Evolutionary conservation across 1,140 invertebrate genomes (phyloP), one percentile per base, ranked within the genome.

Genomic region (Harlomillsia oculata): DNA sequence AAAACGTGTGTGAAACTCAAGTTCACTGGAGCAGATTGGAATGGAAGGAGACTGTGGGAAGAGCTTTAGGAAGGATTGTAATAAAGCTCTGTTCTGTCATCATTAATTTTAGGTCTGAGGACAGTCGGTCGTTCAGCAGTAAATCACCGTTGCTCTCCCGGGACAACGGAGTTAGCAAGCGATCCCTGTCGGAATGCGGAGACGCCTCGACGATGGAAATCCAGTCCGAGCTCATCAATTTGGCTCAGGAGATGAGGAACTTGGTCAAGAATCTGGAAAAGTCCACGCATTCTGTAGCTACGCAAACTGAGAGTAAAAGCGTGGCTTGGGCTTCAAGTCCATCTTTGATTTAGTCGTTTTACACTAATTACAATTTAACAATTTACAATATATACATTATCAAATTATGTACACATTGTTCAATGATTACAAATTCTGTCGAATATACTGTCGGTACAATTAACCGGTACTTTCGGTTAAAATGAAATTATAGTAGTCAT

Each of bases 81-180:
- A 56, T 28, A 32, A 32, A 57, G 26, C 13, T 23, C 11, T 39
- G n/a, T 6, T 20, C 45, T 55, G n/a, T n/a, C n/a, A n/a, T n/a
- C n/a, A n/a, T n/a, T n/a, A 4, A 25, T 46, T 56, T 21, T 43
- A 66, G 64, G 43, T 66, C 61, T 43, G 62, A 66, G 30, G 62
- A 66, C 52, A 66, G 62, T 56, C 54, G 61, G 8, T 66, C 63
- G 11, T 66, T 65, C 52, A 65, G 57, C 40, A 65, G 60, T 44
- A 65, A 63, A 52, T 66, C 59, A n/a, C 63, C 59, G 18, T 36
- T 65, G 28, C 57, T 65, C 29, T 65, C 59, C 30, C 53, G 63
- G 18, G 59, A 62, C 13, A 65, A 65, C 34, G 63, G 63, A 21
- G 55, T 52, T 14, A 62, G 63, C 21, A 65, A 65, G 34, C 21